These are phyloP conservation scores for Ectemnius lituratus DNA, from an alignment of 2,888 invertebrate genomes.

Conservation along the genomic window DNA sequence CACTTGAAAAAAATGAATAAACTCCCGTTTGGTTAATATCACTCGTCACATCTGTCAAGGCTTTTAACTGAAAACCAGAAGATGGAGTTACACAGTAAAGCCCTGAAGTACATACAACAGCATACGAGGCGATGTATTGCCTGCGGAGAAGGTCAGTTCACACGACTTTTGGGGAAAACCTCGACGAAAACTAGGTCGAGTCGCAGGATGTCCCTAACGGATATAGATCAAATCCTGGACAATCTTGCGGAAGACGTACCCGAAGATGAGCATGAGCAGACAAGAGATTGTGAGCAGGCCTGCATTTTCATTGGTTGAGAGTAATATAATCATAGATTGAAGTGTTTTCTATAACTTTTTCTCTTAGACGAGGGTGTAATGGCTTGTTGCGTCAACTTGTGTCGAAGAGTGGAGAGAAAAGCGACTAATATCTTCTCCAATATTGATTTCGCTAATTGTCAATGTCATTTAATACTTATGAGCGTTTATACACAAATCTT, in stretches of 20 bases:
- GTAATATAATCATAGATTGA: not conserved
- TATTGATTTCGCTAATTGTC: constrained; percentile 80
- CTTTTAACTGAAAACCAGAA: constrained; percentile 83
- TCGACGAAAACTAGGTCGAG: not conserved
- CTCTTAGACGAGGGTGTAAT: not conserved
- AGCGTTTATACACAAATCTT: constrained; percentile 81
- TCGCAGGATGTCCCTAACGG: not conserved
- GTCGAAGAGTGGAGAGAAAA: constrained; percentile 32
- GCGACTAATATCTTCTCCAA: constrained; percentile 79
- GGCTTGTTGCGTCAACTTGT: constrained; percentile 30
- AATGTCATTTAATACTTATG: constrained; percentile 80
- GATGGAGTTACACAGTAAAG: constrained; percentile 81
- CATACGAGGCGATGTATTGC: constrained; percentile 80
- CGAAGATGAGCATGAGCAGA: not conserved
- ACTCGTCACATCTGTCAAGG: constrained; percentile 60
- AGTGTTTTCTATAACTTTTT: not conserved
- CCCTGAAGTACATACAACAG: constrained; percentile 81
- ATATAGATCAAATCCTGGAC: constrained; percentile 41
- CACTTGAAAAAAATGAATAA: no score
- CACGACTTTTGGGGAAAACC: constrained; percentile 76
- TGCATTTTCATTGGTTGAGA: not conserved
- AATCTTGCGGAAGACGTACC: constrained; percentile 14
- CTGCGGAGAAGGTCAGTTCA: constrained; percentile 81
- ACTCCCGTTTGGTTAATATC: not conserved
- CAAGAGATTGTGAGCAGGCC: not conserved